Evolutionary conservation across 2,888 invertebrate genomes (phyloP), one percentile per base, ranked within the genome.

Genomic region (Aplocera efformata): DNA sequence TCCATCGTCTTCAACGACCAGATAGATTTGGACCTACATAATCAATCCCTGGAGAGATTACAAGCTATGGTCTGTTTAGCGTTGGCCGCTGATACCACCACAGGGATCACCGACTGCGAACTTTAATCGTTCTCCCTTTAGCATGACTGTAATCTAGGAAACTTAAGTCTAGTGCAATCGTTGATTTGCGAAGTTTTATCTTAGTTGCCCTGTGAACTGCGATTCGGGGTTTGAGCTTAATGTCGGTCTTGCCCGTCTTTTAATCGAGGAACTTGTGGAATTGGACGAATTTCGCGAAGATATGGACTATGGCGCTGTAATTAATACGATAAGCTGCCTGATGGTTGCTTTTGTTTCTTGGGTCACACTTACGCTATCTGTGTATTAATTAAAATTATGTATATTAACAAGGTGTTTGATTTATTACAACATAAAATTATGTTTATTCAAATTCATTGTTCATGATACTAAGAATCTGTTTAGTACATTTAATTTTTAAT

Each of bases 181-280:
- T 45, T 57, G 56, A 65, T 70, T 57, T 40, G 49, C 51, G 49
- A 70, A 76, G 58, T 76, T 75, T 75, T 72, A 75, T 73, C 72
- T 68, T 38, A 60, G 53, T 66, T 69, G 61, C 60, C 62, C 50
- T 50, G 42, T 42, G 45, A 41, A 56, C 50, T 60, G 32, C 48
- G 51, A 49, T 60, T 53, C 55, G 61, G 53, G 50, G 60, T 64
- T 67, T 61, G 53, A 56, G 58, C 63, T 61, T 65, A 72, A 69
- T 62, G 57, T 61, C 56, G 49, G 67, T 69, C 66, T 73, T 66
- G 54, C 58, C 39, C 69, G 67, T 41, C 59, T 70, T 70, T 63
- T 76, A 78, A 79, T 80, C 65, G 76, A 58, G 63, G 48, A 79
- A 80, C 70, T 80, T 80, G 57, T 43, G 65, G 67, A 67, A 72